Evolutionary conservation across 2,797 vertebrate genomes (phyloP), one percentile per base, ranked within the genome.

Genomic region (Gallirallus australis): DNA sequence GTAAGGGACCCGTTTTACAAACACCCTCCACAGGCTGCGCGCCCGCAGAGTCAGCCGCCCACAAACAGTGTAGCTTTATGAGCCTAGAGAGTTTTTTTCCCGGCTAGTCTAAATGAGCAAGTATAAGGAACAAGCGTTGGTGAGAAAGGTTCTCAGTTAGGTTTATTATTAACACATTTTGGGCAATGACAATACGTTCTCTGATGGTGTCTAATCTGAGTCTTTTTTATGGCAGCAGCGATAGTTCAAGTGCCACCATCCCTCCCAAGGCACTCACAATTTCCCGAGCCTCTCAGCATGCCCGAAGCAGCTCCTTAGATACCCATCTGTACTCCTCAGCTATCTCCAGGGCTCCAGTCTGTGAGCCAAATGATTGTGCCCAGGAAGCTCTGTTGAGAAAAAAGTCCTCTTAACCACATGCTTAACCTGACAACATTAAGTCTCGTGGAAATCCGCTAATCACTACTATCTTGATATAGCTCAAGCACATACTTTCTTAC

Each of bases 261-360:
- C 31, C 27, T 18, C 7, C 15, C 45, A 40, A 0, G 0, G 5
- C 18, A 12, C 23, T 76, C 52, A 8, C 1, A 3, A 24, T 6
- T 1, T 69, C 82, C 68, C 2, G 3, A 83, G 15, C 15, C 8
- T 25, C 39, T 37, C 52, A 27, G 8, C 8, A 18, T 14, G 27
- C 10, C 68, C 15, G 24, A 8, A 7, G n/a, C 4, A n/a, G n/a
- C 61, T 45, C n/a, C 56, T 60, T 13, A 11, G 14, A 6, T 28
- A 23, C 12, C 18, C 50, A 1, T 10, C 42, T 39, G 30, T 30
- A 16, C 48, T 52, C 30, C 56, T 35, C 16, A 35, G 31, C 47
- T 33, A 12, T 10, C 42, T 39, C 24, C 52, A 50, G 31, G 31
- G 24, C 17, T 50, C 54, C 35, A 27, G 23, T 23, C 23, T 19